Evolutionary conservation across 2,888 invertebrate species (phyloP), one percentile per base, ranked within the genome.

Genomic region (Augiades crinisus): DNA sequence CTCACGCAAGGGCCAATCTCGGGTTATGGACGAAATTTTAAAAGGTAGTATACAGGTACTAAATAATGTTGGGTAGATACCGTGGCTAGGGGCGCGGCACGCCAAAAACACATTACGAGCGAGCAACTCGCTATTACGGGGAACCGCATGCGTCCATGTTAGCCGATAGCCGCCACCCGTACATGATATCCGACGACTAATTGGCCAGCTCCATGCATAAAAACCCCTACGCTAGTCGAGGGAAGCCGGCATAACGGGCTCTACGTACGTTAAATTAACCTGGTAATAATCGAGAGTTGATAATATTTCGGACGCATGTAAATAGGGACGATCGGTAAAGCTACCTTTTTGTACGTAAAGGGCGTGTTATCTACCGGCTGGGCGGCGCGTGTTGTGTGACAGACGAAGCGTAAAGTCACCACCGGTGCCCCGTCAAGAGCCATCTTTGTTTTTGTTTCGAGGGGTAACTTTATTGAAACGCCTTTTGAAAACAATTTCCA

Each of bases 81-180:
- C 78, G 80, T 63, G 74, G 75, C 64, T 59, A 70, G 68, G 75
- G 78, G 80, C 76, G 78, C 80, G 80, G 80, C 87, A 86, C 85
- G 87, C 83, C 80, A 85, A 81, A 81, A 83, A 81, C 80, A 79
- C 84, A 85, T 86, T 87, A 85, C 74, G 68, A 71, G 67, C 79
- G 75, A 70, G 75, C 78, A 72, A 81, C 78, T 78, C 73, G 81
- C 82, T 79, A 81, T 86, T 82, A 84, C 75, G 83, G 86, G 72
- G 76, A 76, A 85, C 87, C 87, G 71, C 86, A 84, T 75, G 84
- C 81, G 77, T 71, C 73, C 73, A 64, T 72, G 74, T 66, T 65
- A 60, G 69, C 75, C 81, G 78, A 79, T 81, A 78, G 78, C 77
- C 74, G 78, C 79, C 79, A 73, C 78, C 76, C 77, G 71, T 78